These are phyloP conservation scores for Penaeus monodon DNA, from an alignment of 2,888 invertebrate species.

Conservation along the genomic window DNA sequence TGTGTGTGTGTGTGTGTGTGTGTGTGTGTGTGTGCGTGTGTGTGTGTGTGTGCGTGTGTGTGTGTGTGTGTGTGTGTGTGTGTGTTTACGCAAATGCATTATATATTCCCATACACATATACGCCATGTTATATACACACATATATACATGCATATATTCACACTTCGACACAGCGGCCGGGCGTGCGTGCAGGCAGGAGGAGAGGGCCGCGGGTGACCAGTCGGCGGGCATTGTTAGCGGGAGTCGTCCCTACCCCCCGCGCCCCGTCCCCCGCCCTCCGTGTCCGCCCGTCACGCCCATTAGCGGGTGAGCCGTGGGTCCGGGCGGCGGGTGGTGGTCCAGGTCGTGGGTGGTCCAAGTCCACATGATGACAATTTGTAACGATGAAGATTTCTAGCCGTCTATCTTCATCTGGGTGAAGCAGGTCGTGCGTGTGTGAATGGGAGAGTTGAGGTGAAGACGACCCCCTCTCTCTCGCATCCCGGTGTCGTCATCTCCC, in stretches of 20 bases:
- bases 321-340: slow-evolving; percentile 34
- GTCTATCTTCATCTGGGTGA: slow-evolving; percentile 57
- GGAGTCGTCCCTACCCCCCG: slow-evolving; percentile 23
- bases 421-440: not conserved
- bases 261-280: slow-evolving; percentile 30
- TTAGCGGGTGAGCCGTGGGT: slow-evolving; percentile 51
- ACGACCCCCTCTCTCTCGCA: slow-evolving; percentile 4
- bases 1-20: not conserved
- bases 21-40: not conserved
- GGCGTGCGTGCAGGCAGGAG: slow-evolving; percentile 24
- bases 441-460: not conserved
- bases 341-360: slow-evolving; percentile 52
- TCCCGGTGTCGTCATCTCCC: not conserved
- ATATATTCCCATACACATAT: no score
- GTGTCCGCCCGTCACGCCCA: slow-evolving; percentile 55
- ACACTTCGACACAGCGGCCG: not conserved
- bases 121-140: no score
- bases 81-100: no score
- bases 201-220: slow-evolving; percentile 5
- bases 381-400: slow-evolving; percentile 55
- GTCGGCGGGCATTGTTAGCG: slow-evolving; percentile 55
- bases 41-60: not conserved
- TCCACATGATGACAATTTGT: slow-evolving; percentile 17
- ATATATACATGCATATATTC: not conserved
- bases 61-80: no score